These are phyloP conservation scores for Bubalus kerabau DNA, from an alignment of 2,113 vertebrate genomes.

Conservation along the genomic window DNA sequence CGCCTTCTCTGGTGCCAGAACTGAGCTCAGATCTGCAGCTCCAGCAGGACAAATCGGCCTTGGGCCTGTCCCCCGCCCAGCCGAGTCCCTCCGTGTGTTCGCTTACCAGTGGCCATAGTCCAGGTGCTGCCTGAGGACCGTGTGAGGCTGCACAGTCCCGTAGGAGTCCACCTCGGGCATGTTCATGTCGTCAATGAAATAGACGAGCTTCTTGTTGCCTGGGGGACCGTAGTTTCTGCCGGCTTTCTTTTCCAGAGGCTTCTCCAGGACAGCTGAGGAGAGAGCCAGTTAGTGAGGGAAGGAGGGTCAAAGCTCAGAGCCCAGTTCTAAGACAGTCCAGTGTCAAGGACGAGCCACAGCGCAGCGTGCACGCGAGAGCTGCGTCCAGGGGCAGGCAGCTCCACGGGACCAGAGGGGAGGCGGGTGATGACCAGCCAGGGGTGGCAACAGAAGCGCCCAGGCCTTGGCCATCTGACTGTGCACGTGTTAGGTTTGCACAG, in stretches of 20 bases:
- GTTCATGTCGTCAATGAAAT: conserved; percentile 97
- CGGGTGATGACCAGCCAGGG: background rate
- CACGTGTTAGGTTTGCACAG: background rate
- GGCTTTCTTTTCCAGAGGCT: conserved; percentile 95
- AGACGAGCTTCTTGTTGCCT: conserved; percentile 89
- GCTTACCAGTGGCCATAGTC: conserved; percentile 96
- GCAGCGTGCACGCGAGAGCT: rapidly evolving
- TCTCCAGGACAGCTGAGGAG: conserved; percentile 88
- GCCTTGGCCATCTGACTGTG: no score
- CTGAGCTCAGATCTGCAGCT: background rate
- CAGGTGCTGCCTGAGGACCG: conserved; percentile 93
- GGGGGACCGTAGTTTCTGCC: conserved; percentile 91
- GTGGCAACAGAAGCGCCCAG: rapidly evolving
- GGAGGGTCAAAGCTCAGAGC: background rate
- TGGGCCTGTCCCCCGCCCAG: rapidly evolving
- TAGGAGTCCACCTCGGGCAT: conserved; percentile 94
- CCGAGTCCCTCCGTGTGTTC: rapidly evolving
- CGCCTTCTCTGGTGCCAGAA: background rate
- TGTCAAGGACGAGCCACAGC: rapidly evolving
- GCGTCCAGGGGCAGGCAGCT: background rate
- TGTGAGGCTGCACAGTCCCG: conserved; percentile 94
- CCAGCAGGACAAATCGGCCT: rapidly evolving
- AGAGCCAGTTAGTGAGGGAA: background rate
- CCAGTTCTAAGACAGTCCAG: background rate
- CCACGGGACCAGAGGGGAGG: background rate